Base-by-base conservation (phyloP, 1,140 invertebrate genomes). In the Epicauta chinensis region DNA sequence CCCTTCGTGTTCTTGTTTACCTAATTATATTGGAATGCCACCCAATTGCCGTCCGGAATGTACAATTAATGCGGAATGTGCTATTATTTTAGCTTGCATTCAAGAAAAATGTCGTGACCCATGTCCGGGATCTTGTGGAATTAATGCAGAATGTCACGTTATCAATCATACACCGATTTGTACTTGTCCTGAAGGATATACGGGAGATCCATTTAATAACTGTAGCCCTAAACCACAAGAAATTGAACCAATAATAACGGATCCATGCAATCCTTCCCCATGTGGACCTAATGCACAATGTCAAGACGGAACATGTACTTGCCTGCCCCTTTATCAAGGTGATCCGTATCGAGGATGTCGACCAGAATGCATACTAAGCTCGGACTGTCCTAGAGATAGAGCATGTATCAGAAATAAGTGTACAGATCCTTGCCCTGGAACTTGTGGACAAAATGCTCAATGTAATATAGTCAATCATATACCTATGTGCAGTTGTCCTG, bases 241-340 rank as follows among this genome's bases (percentile, higher is more conserved):
- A 55, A 30, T 16, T 46, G 58, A 57, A 48, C 71, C 73, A 31
- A 66, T 71, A 14, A 56, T 53, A 55, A 62, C 48, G 17, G 63
- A 69, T 51, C 81, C 81, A 5, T 89, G 87, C 63, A 73, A 77
- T 47, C 86, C 86, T 3, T 84, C 83, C 52, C 87, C 87, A 0
- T 89, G 87, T 62, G 87, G 86, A 35, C 78, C 84, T 2, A 86
- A 88, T 62, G 84, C 86, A 5, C 77, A 84, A 60, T 90, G 87
- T 55, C 77, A 81, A 15, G 81, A 86, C 58, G 86, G 84, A 3
- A 81, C 84, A 10, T 89, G 87, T 64, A 78, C 79, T 31, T 89
- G 86, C 64, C 69, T 83, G 37, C 74, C 80, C 1, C 84, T 88
- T 55, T 87, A 86, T 60, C 81, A 86, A 53, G 87, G 86, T 37